Base-by-base conservation (phyloP, 1,140 invertebrate species). In the Drusus annulatus region DNA sequence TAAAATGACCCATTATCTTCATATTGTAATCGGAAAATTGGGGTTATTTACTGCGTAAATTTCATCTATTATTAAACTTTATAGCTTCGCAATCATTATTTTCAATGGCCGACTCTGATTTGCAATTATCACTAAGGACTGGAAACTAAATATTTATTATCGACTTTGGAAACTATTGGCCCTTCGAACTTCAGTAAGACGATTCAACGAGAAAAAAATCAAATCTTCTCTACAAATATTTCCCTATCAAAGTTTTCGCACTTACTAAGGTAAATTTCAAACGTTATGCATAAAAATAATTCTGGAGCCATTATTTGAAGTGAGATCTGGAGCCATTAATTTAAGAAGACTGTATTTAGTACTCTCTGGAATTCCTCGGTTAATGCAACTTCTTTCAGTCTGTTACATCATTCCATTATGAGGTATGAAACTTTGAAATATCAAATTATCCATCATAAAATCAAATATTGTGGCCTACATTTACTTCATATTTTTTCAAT, bases 11-110 rank as follows among this genome's bases (percentile, higher is more conserved):
- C 69, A 54, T 74, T 74, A 74, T 74, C 69, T 74, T 74, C 51
- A 74, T 74, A 74, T 74, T 74, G 69, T 74, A 74, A 74, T 74
- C 69, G 17, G 69, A 74, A 74, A 74, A 74, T 74, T 74, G 69
- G 21, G 50, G 69, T 74, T 54, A 74, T 74, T 74, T 74, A 74
- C 50, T 54, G 69, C 51, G 51, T n/a, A 56, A 74, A 71, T 71
- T 69, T 74, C 19, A 25, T 74, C 69, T 74, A 54, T 74, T 50
- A 74, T 74, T 74, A 74, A 74, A 74, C 17, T 74, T 74, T 74
- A 74, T 74, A 16, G 69, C 69, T 52, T 31, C 50, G 50, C 52
- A 52, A 54, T 54, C 69, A 74, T 74, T 74, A 74, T 74, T 74
- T 51, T 28, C 36, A 69, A 54, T 23, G 51, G 69, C 50, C 21